phyloP scores from a whole-genome alignment of 2,888 invertebrate genomes.

The Drosophila subquinaria region DNA sequence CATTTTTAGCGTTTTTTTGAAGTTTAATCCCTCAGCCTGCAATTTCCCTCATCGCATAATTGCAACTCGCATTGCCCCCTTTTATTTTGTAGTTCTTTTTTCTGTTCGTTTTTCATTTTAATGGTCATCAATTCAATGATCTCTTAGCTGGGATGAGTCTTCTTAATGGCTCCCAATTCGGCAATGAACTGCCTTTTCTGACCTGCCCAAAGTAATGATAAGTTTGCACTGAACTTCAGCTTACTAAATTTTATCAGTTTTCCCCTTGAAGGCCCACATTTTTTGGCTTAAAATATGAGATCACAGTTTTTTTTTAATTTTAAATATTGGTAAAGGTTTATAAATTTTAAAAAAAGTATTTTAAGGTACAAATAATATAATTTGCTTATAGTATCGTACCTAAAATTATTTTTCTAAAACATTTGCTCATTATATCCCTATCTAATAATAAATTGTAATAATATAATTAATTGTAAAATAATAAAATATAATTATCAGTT shows the following conservation, averaged over 20 bases:
- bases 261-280: neutral
- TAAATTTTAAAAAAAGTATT: no score
- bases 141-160: constrained; percentile 12
- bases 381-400: no score
- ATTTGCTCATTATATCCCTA: no score
- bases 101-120: constrained; percentile 10
- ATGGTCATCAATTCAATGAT: constrained; percentile 38
- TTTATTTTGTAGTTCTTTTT: neutral
- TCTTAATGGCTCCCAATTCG: constrained; percentile 36
- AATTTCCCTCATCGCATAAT: constrained; percentile 52
- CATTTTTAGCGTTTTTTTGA: constrained; percentile 38
- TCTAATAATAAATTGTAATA: no score
- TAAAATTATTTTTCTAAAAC: no score
- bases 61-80: constrained; percentile 21
- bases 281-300: neutral
- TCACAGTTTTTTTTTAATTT: neutral
- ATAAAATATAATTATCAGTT: no score
- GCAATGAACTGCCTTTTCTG: constrained; percentile 11
- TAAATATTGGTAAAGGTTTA: neutral
- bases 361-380: neutral
- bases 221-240: neutral
- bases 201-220: constrained; percentile 37
- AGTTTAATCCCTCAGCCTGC: constrained; percentile 55
- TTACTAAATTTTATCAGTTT: neutral
- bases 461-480: no score